Evolutionary conservation across 2,113 vertebrate genomes (phyloP).

Genomic region (Willisornis vidua): DNA sequence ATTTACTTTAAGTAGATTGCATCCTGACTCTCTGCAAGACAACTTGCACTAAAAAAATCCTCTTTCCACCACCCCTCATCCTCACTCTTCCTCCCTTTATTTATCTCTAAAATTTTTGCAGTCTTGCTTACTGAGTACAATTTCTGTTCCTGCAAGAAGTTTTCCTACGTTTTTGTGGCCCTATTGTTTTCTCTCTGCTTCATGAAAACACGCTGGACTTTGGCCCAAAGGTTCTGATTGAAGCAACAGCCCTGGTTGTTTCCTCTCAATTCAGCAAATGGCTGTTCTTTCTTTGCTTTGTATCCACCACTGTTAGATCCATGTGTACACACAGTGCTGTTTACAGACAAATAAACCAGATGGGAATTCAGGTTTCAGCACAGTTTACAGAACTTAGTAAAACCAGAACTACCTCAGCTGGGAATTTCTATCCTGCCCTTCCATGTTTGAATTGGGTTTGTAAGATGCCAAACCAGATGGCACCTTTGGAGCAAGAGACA

Average conservation of each 20-base stretch:
- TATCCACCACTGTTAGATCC: not conserved
- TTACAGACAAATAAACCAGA: not conserved
- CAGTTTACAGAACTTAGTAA: not conserved
- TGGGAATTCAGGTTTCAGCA: not conserved
- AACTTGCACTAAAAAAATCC: not conserved
- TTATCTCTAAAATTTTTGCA: not conserved
- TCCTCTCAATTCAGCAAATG: not conserved
- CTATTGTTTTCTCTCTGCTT: not conserved
- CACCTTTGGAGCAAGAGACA: not conserved
- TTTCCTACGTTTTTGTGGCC: not conserved
- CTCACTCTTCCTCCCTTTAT: not conserved
- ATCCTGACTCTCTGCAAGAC: not conserved
- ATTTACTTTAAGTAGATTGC: not conserved
- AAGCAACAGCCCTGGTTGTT: rapidly evolving
- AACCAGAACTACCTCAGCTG: not conserved
- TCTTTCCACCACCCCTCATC: not conserved
- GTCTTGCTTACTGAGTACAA: not conserved
- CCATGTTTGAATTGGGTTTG: not conserved
- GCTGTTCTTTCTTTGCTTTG: not conserved
- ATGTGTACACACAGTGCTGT: not conserved
- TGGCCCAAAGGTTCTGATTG: not conserved
- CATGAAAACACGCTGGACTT: not conserved
- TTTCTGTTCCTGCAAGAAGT: not conserved
- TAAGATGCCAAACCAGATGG: not conserved
- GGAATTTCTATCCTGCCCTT: not conserved